phyloP scores from a whole-genome alignment of 2,113 vertebrate genomes.

The Tragelaphus scriptus region DNA sequence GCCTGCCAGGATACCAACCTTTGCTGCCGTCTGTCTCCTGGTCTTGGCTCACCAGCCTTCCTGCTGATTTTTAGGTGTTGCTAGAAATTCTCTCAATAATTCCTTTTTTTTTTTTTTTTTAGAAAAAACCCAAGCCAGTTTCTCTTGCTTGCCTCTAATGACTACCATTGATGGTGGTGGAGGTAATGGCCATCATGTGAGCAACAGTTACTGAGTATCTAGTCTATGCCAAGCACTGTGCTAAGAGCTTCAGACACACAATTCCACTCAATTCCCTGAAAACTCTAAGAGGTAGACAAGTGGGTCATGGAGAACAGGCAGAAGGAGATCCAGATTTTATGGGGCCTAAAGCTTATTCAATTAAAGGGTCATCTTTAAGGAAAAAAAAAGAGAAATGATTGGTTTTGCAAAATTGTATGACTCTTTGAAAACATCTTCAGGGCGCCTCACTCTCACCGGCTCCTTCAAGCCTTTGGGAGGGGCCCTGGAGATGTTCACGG shows the following conservation, averaged over 20 bases:
- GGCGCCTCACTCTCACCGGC: accelerated
- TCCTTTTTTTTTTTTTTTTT: background rate
- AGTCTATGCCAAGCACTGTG: background rate
- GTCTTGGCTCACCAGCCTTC: background rate
- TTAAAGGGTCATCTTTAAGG: background rate
- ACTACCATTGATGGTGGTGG: accelerated
- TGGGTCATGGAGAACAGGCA: background rate
- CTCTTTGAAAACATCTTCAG: background rate
- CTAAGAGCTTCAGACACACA: background rate
- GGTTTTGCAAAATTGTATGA: background rate
- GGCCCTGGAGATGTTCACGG: background rate
- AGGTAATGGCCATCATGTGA: accelerated
- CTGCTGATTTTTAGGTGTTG: background rate
- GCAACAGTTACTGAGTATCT: background rate
- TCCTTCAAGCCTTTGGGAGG: background rate
- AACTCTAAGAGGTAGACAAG: background rate
- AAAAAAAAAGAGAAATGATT: background rate
- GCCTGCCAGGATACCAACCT: background rate
- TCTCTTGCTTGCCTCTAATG: background rate
- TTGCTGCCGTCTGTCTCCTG: background rate
- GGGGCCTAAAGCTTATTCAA: background rate
- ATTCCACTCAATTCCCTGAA: background rate
- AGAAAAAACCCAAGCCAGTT: background rate
- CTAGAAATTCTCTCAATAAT: background rate
- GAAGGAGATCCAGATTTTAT: background rate